These are phyloP conservation scores for Oceanodroma tethys DNA, from an alignment of 2,113 vertebrate genomes.

Conservation along the genomic window DNA sequence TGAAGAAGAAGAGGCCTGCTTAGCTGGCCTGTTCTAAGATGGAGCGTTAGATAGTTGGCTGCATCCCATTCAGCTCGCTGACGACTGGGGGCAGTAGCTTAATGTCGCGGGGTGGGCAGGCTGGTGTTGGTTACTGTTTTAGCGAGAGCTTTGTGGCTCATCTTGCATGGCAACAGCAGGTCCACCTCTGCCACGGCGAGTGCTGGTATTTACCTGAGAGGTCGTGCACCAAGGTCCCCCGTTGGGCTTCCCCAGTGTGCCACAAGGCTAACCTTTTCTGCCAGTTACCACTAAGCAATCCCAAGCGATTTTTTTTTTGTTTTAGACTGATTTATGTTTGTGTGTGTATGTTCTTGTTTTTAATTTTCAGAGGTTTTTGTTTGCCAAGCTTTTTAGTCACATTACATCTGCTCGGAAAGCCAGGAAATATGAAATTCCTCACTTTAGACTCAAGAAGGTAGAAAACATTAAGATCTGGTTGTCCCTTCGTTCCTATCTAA, in stretches of 20 bases:
- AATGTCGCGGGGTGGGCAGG: accelerated
- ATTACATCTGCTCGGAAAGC: constrained; percentile 96
- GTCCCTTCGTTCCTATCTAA: constrained; percentile 93
- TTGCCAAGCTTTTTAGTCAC: constrained; percentile 97
- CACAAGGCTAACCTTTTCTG: neutral
- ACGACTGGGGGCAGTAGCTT: neutral
- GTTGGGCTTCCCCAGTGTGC: neutral
- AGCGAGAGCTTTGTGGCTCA: too few relatives aligned
- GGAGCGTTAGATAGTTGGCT: neutral
- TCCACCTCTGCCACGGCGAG: neutral
- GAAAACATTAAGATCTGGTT: constrained; percentile 99
- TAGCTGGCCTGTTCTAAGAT: too few relatives aligned
- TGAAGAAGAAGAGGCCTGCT: neutral
- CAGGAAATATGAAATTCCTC: constrained; percentile 95
- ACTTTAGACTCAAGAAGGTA: constrained; percentile 97
- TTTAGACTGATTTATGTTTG: neutral
- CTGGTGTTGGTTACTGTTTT: too few relatives aligned
- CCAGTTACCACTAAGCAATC: neutral
- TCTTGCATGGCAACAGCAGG: neutral
- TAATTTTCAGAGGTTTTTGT: constrained; percentile 85
- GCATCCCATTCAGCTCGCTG: neutral
- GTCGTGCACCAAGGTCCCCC: accelerated
- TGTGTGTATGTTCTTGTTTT: neutral
- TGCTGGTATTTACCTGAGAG: accelerated
- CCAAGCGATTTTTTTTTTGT: neutral